Base-by-base conservation (phyloP, 2,113 vertebrate genomes). In the Psammodynastes pulverulentus region DNA sequence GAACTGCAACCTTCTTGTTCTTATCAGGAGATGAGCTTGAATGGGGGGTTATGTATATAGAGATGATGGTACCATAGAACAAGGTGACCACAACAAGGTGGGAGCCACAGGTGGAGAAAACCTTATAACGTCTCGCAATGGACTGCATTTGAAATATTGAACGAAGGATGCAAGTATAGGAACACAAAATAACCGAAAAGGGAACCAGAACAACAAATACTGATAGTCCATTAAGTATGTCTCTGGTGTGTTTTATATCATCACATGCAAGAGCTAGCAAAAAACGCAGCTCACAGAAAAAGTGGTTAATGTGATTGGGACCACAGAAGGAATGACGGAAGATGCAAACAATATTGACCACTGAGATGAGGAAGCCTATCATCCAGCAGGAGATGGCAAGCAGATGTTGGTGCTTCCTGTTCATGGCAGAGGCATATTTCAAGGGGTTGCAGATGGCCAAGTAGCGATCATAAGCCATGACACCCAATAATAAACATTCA, bases 371-470 rank as follows among this genome's bases (percentile, higher is more conserved):
- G 2, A 9, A 17, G 5, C n/a, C 13, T 34, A 6, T 72, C 13
- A 72, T 34, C 62, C 62, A 72, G 62, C 62, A 72, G 62, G 62
- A 72, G 5, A 3, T 34, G 5, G n/a, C 62, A 34, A 72, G n/a
- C 5, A 72, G 62, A 34, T 72, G 13, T 72, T 34, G 62, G 15
- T 34, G n/a, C n/a, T 72, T 72, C 0, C 62, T 34, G 5, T 72
- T 1, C 62, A 72, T 72, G 39, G 51, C 89, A 90, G 89, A 90
- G 87, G 0, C 79, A 93, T 26, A 96, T 94, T n/a, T 67, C 88
- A 91, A 17, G 15, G 62, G 62, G 29, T 19, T 34, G 62, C 62
- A 72, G 5, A 72, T 72, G n/a, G 62, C 62, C 62, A 72, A 34
- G 62, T 34, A 72, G 62, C 13, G 15, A 72, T 72, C 62, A 72